Conservation (phyloP, 2,888 invertebrate genomes). For the Choristoneura rosaceana region DNA sequence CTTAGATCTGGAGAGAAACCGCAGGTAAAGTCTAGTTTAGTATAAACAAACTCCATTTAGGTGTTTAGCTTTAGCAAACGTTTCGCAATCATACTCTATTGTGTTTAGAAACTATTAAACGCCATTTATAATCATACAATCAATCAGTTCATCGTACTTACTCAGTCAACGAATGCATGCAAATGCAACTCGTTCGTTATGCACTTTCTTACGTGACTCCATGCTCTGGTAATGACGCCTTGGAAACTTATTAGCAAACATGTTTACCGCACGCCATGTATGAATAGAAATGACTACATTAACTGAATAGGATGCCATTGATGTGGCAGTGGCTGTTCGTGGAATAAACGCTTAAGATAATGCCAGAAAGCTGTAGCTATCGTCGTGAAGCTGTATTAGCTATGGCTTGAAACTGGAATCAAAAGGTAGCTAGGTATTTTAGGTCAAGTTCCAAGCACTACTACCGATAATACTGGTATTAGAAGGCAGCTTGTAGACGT, state of each 20-base stretch:
- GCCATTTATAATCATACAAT: conserved; percentile 49
- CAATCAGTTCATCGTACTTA: conserved; percentile 47
- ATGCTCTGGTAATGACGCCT: conserved; percentile 50
- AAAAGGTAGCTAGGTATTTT: too few relatives aligned
- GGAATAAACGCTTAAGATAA: background rate
- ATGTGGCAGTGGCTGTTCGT: background rate
- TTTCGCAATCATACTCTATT: background rate
- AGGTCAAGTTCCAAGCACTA: too few relatives aligned
- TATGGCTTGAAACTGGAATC: too few relatives aligned
- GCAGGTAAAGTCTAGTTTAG: too few relatives aligned
- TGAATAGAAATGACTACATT: conserved; percentile 27
- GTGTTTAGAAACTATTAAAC: background rate
- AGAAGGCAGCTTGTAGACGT: too few relatives aligned
- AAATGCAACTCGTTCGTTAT: conserved; percentile 52
- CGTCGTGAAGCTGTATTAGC: too few relatives aligned
- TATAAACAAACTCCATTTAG: too few relatives aligned
- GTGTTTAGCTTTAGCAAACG: background rate
- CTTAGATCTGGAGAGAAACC: too few relatives aligned
- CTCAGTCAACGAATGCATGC: conserved; percentile 44
- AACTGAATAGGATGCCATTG: background rate
- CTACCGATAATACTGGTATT: too few relatives aligned
- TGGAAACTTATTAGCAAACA: conserved; percentile 16
- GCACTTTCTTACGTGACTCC: conserved; percentile 68
- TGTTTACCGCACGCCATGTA: conserved; percentile 23
- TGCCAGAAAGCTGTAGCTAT: background rate